Evolutionary conservation across 2,113 vertebrate species (phyloP).

Genomic region (Steatornis caripensis): DNA sequence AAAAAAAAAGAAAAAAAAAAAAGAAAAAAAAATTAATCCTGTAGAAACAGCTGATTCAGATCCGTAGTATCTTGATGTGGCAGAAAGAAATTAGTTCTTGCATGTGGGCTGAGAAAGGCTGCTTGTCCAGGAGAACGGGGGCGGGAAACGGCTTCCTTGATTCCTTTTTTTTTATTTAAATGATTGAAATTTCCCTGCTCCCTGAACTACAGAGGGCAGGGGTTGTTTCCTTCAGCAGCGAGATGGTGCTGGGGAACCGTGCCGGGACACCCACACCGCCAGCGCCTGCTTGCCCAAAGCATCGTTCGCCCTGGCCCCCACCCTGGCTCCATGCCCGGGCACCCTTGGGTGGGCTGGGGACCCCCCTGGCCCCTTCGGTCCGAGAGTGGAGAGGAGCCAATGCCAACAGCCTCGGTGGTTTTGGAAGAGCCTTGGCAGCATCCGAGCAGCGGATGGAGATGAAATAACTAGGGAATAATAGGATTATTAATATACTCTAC

Average conservation of each 20-base stretch:
- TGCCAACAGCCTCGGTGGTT: background rate
- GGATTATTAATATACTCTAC: no score
- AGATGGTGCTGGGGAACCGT: background rate
- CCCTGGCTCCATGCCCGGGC: rapidly evolving
- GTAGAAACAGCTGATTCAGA: constrained; percentile 36
- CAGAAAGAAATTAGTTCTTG: background rate
- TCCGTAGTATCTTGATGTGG: constrained; percentile 11
- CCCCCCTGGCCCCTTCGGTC: background rate
- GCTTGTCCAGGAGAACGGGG: background rate
- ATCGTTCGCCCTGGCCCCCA: rapidly evolving
- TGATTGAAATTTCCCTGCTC: background rate
- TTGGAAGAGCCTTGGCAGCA: background rate
- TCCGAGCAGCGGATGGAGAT: background rate
- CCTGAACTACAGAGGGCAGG: background rate
- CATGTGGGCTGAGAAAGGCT: background rate
- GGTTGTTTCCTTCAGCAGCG: background rate
- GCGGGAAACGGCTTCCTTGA: background rate
- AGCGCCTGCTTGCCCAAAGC: background rate
- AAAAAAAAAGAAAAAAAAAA: background rate
- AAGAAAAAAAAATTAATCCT: background rate
- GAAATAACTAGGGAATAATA: background rate
- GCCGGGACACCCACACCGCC: rapidly evolving
- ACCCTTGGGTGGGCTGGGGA: background rate
- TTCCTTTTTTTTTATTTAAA: background rate
- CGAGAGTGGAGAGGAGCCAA: background rate